Evolutionary conservation across 2,888 invertebrate genomes (phyloP), one percentile per base, ranked within the genome.

Genomic region (Xestia sexstrigata): DNA sequence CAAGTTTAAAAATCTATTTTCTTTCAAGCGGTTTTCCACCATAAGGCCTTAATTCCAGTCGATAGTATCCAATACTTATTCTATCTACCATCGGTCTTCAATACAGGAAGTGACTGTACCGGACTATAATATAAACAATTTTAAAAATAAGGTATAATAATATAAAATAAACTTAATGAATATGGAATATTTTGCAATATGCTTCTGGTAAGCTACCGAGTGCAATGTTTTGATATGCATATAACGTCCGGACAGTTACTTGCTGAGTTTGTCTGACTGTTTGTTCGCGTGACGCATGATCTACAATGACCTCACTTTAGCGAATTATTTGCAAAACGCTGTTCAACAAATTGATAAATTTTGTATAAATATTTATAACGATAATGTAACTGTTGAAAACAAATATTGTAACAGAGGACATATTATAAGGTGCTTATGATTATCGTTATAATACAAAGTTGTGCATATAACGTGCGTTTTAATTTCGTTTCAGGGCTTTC

Each of bases 381-480:
- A 93, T 95, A 95, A 94, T 94, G 93, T 95, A 95, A 96, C 94
- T 95, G 96, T 96, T 96, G 94, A 95, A 93, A 94, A 94, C 92
- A 95, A 94, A 93, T 95, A 95, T 94, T 95, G 94, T 96, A 96
- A 96, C 95, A 95, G 95, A 95, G 92, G 94, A 96, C 95, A 95
- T 95, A 95, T 95, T 95, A 93, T 96, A 96, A 96, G 96, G 96
- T 96, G 96, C 96, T 96, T 96, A 96, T 96, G 95, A 96, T 94
- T 96, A 96, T 96, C 96, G 96, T 96, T 96, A 96, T 95, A 96
- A 96, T 96, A 96, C 95, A 96, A 96, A 96, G 96, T 96, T 96
- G 96, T 96, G 96, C 96, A 96, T 96, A 96, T 90, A 91, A 82
- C 78, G 82, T 78, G 87, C 66, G 82, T 92, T 92, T 92, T 91